Conservation (phyloP, 2,797 vertebrate genomes). For the Phyllotis vaccarum region DNA sequence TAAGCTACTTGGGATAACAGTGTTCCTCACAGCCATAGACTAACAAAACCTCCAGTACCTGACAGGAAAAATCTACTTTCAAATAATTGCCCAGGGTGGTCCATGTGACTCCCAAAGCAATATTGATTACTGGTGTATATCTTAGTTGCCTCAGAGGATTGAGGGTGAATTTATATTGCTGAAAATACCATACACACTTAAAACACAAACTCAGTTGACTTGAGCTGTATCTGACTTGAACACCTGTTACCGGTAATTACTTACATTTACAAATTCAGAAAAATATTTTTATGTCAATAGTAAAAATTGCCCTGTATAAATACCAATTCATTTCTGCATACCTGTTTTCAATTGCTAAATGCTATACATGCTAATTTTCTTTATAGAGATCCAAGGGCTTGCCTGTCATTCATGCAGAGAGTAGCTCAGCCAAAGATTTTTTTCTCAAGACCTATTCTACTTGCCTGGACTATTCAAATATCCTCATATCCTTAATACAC, state of each 20-base stretch:
- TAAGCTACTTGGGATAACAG: background rate
- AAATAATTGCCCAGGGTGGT: background rate
- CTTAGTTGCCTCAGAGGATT: background rate
- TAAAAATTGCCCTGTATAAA: constrained; percentile 29
- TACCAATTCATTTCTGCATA: constrained; percentile 22
- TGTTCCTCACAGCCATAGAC: too few species aligned
- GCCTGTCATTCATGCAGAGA: background rate
- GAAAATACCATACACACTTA: background rate
- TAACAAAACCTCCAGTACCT: background rate
- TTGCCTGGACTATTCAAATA: background rate
- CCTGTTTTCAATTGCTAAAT: constrained; percentile 50
- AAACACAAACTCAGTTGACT: background rate
- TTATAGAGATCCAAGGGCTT: background rate
- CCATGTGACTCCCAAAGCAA: background rate
- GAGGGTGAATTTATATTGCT: background rate
- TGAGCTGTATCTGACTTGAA: background rate
- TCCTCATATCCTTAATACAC: background rate
- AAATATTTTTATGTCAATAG: constrained; percentile 41
- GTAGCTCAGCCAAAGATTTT: background rate
- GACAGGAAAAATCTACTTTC: background rate
- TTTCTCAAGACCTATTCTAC: background rate
- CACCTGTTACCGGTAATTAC: constrained; percentile 19
- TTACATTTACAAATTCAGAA: constrained; percentile 59
- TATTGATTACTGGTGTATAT: background rate
- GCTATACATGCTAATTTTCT: constrained; percentile 40